Base-by-base conservation (phyloP, 2,888 invertebrate genomes). In the Drosophila vallismaia region DNA sequence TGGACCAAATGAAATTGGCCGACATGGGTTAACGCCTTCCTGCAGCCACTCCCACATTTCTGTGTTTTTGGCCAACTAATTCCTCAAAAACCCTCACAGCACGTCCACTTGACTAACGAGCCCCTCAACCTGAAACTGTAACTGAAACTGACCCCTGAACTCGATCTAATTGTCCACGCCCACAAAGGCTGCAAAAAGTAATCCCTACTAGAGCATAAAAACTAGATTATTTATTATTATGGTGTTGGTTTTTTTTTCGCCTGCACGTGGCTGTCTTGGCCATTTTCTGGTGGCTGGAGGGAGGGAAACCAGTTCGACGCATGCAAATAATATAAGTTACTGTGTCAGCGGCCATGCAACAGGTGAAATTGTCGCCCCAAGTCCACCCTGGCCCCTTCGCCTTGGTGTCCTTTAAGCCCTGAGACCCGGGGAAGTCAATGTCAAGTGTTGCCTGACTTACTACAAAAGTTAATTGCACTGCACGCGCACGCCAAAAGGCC, bases 241-340 rank as follows among this genome's bases (percentile, higher is more conserved):
- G 24, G 26, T 38, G 19, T 10, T n/a, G n/a, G 7, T 36, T 19
- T 29, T 36, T 44, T 10, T 14, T 29, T 8, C 14, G 9, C 26
- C 29, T 76, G 77, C 77, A 74, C 77, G 77, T 73, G 75, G 78
- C 76, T 36, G 55, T 29, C 24, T 36, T 10, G 42, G 59, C 59
- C 57, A 64, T 64, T 40, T 48, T 49, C 45, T 12, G 14, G 24
- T n/a, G 5, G 38, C n/a, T 36, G 33, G 24, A 24, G 26, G 19
- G 3, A 29, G 28, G 24, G 24, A 63, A 72, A 73, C 72, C 72
- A 53, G 72, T 72, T 72, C 31, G 33, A 42, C 10, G 74, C 89
- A 89, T 89, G 87, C 86, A 88, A 88, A 89, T 90, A 86, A 71
- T 70, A 88, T 90, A 88, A 89, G 89, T 89, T 89, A 89, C 90